These are phyloP conservation scores for Nycteola revayana DNA, from an alignment of 2,888 invertebrate genomes.

Conservation along the genomic window DNA sequence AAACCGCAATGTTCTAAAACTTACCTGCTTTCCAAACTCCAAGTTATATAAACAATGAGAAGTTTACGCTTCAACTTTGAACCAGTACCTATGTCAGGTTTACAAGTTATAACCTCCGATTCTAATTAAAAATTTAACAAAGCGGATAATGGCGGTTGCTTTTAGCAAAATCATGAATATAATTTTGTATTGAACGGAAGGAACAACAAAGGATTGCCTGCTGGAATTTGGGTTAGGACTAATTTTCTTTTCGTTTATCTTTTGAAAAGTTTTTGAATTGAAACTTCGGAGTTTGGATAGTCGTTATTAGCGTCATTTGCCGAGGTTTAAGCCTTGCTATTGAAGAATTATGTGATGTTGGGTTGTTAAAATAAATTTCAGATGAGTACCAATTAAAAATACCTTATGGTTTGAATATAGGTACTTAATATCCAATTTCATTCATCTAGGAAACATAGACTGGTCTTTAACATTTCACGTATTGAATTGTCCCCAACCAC, in stretches of 20 bases:
- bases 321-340: background rate
- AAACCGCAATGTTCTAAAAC: slow-evolving; percentile 79
- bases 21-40: slow-evolving; percentile 71
- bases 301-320: background rate
- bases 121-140: slow-evolving; percentile 76
- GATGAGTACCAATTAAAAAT: too few species aligned
- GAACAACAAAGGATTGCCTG: slow-evolving; percentile 15
- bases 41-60: slow-evolving; percentile 77
- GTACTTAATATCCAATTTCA: too few species aligned
- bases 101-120: slow-evolving; percentile 68
- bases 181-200: slow-evolving; percentile 35
- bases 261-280: slow-evolving; percentile 11
- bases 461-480: too few species aligned
- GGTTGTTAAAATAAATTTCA: too few species aligned
- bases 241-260: slow-evolving; percentile 1
- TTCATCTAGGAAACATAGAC: too few species aligned
- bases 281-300: slow-evolving; percentile 3
- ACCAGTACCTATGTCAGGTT: slow-evolving; percentile 69
- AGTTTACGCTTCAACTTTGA: slow-evolving; percentile 72
- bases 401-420: too few species aligned
- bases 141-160: slow-evolving; percentile 56
- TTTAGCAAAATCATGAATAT: slow-evolving; percentile 45
- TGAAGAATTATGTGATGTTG: too few species aligned
- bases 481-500: too few species aligned
- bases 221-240: background rate